Evolutionary conservation across 2,888 invertebrate genomes (phyloP).

Genomic region (Platypus cylindrus): DNA sequence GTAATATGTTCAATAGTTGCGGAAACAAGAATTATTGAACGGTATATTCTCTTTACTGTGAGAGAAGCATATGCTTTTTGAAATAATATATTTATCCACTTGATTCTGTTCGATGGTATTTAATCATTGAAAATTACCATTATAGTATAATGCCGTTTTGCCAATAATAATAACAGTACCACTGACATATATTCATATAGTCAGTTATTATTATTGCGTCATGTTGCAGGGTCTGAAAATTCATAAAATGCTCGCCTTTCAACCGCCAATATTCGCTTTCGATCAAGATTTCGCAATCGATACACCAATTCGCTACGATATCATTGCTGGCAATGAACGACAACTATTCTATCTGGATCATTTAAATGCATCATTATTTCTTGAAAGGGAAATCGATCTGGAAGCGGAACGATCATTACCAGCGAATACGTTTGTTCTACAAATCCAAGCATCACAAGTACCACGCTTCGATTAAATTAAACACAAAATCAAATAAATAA

Average conservation of each 20-base stretch:
- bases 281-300: slow-evolving; percentile 70
- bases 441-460: slow-evolving; percentile 66
- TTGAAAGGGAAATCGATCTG: slow-evolving; percentile 70
- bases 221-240: slow-evolving; percentile 52
- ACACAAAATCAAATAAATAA: no score
- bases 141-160: no score
- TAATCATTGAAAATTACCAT: no score
- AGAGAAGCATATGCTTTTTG: no score
- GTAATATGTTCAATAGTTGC: no score
- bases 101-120: no score
- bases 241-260: slow-evolving; percentile 56
- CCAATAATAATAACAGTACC: no score
- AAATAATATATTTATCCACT: no score
- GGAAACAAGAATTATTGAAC: no score
- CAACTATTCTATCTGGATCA: slow-evolving; percentile 63
- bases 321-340: slow-evolving; percentile 64
- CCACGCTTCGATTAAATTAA: no score
- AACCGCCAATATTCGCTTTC: slow-evolving; percentile 59
- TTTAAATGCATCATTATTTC: slow-evolving; percentile 59
- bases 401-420: slow-evolving; percentile 59
- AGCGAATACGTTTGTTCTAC: slow-evolving; percentile 64
- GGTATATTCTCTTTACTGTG: no score
- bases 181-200: no score
- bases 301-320: slow-evolving; percentile 61
- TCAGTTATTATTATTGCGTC: not conserved